Evolutionary conservation across 2,113 vertebrate genomes (phyloP).

Genomic region (Willisornis vidua): DNA sequence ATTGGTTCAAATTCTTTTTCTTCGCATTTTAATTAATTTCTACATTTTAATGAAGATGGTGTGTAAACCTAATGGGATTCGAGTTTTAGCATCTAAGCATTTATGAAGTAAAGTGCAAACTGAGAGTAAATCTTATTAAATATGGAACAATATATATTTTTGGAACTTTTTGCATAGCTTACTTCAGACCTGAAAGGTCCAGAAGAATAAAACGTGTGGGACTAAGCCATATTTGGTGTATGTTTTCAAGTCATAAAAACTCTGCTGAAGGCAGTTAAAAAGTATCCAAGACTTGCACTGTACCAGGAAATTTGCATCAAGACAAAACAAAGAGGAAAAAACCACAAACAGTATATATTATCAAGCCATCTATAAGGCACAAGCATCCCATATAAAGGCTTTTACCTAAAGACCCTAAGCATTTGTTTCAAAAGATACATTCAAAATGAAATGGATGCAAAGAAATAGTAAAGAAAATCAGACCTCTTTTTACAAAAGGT

Average conservation of each 20-base stretch:
- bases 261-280: background rate
- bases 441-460: background rate
- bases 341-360: background rate
- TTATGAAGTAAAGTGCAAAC: background rate
- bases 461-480: background rate
- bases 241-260: background rate
- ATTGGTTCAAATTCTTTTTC: background rate
- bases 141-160: background rate
- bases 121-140: background rate
- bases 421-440: background rate
- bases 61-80: background rate
- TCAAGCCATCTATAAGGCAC: background rate
- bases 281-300: background rate
- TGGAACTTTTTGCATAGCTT: background rate
- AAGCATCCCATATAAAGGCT: background rate
- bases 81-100: background rate
- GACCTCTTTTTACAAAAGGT: background rate
- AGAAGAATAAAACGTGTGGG: background rate
- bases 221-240: background rate
- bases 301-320: background rate
- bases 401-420: background rate
- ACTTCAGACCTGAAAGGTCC: background rate
- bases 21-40: background rate
- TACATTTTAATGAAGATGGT: background rate
- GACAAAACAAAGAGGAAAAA: background rate